Base-by-base conservation (phyloP, 35 echinoderm and acorn worm genomes). In the Heliocidaris tuberculata region DNA sequence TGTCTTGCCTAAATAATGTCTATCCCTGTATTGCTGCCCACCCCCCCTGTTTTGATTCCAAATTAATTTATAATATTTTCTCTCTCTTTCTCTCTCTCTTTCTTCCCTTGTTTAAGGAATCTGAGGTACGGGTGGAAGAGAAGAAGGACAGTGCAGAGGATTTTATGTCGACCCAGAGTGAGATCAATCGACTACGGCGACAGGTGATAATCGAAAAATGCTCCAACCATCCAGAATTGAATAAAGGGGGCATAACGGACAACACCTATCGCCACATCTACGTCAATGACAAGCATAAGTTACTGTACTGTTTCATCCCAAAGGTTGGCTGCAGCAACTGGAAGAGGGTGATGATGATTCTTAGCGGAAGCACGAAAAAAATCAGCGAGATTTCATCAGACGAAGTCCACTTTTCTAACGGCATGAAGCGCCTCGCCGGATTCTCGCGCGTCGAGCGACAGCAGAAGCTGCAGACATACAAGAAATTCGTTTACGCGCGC, bases 261-360 rank as follows among this genome's bases (percentile, higher is more conserved):
- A 94, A 95, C 85, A 99, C 98, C 29, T 95, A 94, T 48, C 85
- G 98, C 6, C 98, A 99, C 70, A 95, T 99, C 90, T 96, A 97
- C 31, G 96, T 97, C 8, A 95, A 96, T 90, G 98, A 99, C 50
- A 94, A 96, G 90, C 96, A 97, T 19, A 97, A 99, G 59, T 31
- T 99, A 16, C 95, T 99, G 19, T 99, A 98, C 88, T 98, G 97
- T 87, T 98, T 98, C 86, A 85, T 98, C 13, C 96, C 96, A 0
- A 97, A 97, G 60, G 92, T 96, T 85, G 85, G 47, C 8, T 95
- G 95, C 27, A 98, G 96, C 47, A 98, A 98, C 50, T 98, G 98
- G 98, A 99, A 99, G 85, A 88, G 98, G 42, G 98, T 99, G 21
- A 42, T 99, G 49, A 99, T 99, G 96, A 93, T 94, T 2, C 48